Percentiles rank a stretch among this genome's conserved stretches.
Evolutionary conservation across 1,140 invertebrate species (phyloP).

Genomic region (Cataglyphis hispanica): DNA sequence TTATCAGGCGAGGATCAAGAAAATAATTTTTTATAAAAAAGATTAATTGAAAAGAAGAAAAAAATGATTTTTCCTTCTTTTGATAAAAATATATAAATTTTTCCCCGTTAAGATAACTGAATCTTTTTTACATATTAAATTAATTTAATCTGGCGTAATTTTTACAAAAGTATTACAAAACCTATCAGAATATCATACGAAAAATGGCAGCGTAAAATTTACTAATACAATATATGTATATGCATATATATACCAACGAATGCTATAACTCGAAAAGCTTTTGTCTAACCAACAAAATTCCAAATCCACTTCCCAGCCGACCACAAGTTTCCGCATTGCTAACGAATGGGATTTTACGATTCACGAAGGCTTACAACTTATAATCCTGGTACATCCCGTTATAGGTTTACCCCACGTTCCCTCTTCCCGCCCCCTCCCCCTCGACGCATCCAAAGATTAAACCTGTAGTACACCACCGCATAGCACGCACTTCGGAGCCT

Average conservation of each 20-base stretch:
- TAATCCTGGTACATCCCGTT: conserved; percentile 81
- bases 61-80: too few species aligned
- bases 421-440: conserved; percentile 60
- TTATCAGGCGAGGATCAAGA: too few species aligned
- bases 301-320: conserved; percentile 66
- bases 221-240: background rate
- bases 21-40: too few species aligned
- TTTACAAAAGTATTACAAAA: background rate
- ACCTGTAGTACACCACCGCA: conserved; percentile 66
- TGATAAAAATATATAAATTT: background rate
- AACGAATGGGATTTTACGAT: conserved; percentile 73
- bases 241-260: background rate
- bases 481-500: conserved; percentile 53
- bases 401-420: conserved; percentile 72
- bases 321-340: conserved; percentile 60
- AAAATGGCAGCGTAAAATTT: background rate
- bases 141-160: background rate
- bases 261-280: background rate
- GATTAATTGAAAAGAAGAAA: too few species aligned
- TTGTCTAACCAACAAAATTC: conserved; percentile 54
- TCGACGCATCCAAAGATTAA: conserved; percentile 77
- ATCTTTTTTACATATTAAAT: background rate
- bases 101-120: background rate
- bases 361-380: conserved; percentile 79
- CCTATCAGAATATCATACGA: background rate